Evolutionary conservation across 2,888 invertebrate species (phyloP), one percentile per base, ranked within the genome.

Genomic region (Nemotelus nigrinus): DNA sequence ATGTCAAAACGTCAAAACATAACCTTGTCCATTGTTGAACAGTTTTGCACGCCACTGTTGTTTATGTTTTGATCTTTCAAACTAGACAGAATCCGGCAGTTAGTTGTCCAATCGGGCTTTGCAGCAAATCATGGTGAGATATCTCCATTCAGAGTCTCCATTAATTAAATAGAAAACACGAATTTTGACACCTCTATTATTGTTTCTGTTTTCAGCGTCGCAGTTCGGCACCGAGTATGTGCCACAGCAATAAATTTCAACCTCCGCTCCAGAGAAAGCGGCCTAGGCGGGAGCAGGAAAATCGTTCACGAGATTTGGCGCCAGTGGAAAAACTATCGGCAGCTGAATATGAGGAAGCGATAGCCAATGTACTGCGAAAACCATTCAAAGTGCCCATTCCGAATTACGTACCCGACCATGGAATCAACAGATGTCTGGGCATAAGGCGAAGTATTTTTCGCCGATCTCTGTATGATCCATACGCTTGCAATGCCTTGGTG

Each of bases 381-480:
- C 97, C 97, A 0, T 99, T 98, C 85, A 94, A 95, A 88, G 94
- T 97, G 45, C 98, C 98, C 0, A 94, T 98, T 78, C 93, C 95
- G 0, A 96, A 97, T 84, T 98, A 98, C 88, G 90, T 92, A 50
- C 92, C 93, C 10, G 89, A 90, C 43, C 92, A 92, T 6, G 91
- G 90, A 83, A 91, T 92, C 10, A 90, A 92, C 78, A 91, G 94
- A 84, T 92, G 93, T 81, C 89, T 99, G 76, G 99, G 98, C 0
- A 90, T 97, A 78, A 90, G 92, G 68, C 86, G 90, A 39, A 84
- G 88, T 6, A 88, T 88, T 81, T 88, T 82, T 82, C 89, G 88
- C 83, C 89, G 93, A 80, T 89, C 98, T 0, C 87, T 99, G 7
- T 96, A 97, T 84, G 98, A 98, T 88, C 98, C 98, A 0, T 91